Percentiles rank a stretch among this genome's conserved stretches.
Evolutionary conservation across 2,113 vertebrate genomes (phyloP).

Genomic region (Gavialis gangeticus): DNA sequence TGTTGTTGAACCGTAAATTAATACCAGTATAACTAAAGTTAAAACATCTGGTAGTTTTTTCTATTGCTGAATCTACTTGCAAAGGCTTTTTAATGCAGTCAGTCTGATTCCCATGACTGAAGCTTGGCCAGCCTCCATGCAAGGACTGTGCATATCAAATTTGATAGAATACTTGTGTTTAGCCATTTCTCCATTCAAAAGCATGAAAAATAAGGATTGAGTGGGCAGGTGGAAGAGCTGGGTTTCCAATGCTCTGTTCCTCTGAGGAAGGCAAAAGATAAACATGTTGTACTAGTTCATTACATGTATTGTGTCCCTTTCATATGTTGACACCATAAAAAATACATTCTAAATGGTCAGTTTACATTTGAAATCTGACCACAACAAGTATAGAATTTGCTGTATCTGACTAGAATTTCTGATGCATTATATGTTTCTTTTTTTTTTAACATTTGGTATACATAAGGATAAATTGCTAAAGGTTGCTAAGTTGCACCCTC

Average conservation of each 20-base stretch:
- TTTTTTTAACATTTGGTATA: background rate
- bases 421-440: background rate
- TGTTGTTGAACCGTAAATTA: background rate
- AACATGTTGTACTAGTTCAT: background rate
- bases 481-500: background rate
- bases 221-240: background rate
- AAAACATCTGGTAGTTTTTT: background rate
- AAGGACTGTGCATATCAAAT: constrained; percentile 25
- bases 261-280: background rate
- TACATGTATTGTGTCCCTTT: background rate
- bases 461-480: background rate
- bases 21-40: background rate
- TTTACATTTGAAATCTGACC: background rate
- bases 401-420: background rate
- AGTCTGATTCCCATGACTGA: constrained; percentile 1
- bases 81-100: background rate
- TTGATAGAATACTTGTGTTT: background rate
- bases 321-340: background rate
- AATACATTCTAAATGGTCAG: background rate
- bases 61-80: background rate
- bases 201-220: constrained; percentile 3
- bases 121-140: background rate
- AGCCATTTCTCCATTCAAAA: constrained; percentile 21
- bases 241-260: background rate
- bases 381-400: background rate